Percentiles rank a stretch among this genome's conserved stretches.
These are phyloP conservation scores for Caloenas nicobarica DNA, from an alignment of 2,113 vertebrate species.

Conservation along the genomic window DNA sequence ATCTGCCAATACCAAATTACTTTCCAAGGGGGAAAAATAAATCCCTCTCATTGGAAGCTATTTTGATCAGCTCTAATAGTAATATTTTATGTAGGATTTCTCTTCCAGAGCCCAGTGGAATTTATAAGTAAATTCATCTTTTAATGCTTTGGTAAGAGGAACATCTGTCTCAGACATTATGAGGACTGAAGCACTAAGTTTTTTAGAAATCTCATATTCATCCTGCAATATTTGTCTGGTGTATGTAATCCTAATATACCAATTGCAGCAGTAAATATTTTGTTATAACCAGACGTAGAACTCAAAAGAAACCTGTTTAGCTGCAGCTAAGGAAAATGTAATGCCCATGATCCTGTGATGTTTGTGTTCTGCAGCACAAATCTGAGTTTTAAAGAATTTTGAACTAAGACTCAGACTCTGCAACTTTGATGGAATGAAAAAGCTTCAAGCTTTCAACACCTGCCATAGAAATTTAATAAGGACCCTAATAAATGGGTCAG, in stretches of 20 bases:
- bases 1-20: conserved; percentile 54
- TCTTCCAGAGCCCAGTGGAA: conserved; percentile 13
- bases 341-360: not conserved
- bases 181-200: not conserved
- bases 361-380: not conserved
- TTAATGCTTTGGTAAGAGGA: conserved; percentile 25
- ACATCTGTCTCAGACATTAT: conserved; percentile 37
- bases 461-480: conserved; percentile 64
- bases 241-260: not conserved
- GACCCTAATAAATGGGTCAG: conserved; percentile 49
- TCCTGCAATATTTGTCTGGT: not conserved
- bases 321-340: conserved; percentile 39
- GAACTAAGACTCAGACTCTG: not conserved
- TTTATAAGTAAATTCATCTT: conserved; percentile 31
- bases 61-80: conserved; percentile 43
- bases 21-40: conserved; percentile 42
- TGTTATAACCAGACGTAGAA: not conserved
- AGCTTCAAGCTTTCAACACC: conserved; percentile 56
- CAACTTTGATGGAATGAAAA: conserved; percentile 49
- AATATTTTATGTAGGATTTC: conserved; percentile 48
- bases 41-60: conserved; percentile 36
- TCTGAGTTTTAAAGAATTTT: not conserved
- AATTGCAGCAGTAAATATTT: conserved; percentile 17
- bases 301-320: conserved; percentile 10
- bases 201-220: conserved; percentile 17